Base-by-base conservation (phyloP, 1,140 invertebrate species). In the Brachionus rubens region DNA sequence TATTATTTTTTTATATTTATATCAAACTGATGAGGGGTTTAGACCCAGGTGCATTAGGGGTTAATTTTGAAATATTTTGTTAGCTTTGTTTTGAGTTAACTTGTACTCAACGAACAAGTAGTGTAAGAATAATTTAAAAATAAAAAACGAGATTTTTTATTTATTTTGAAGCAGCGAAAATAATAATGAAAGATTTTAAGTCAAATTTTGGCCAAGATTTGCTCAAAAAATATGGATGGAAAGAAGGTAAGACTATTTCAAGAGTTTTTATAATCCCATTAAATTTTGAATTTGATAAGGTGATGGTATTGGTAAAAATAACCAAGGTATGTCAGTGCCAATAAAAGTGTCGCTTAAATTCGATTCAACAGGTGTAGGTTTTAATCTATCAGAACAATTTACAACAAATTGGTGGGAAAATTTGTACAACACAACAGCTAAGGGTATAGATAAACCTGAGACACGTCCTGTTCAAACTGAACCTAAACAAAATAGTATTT, bases 371-470 rank as follows among this genome's bases (percentile, higher is more conserved):
- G 70, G 70, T 12, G 70, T 75, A 19, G 70, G 70, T 46, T 56
- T 52, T 46, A 59, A 75, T 54, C 33, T 54, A 46, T 21, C 33
- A 7, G 70, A 75, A 28, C 47, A 75, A 19, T 75, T 54, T 46
- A 54, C 70, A 21, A 75, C n/a, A 16, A 75, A 75, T 3, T 75
- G 70, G 70, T 75, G 70, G 70, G 48, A 75, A 12, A 52, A 75
- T 54, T 43, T 54, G 40, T 75, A 24, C 30, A 52, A 75, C 16
- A 12, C 26, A 14, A 41, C 70, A 46, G 48, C 70, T 4, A 75
- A 75, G 30, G 26, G 33, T 19, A 50, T 30, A 0, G 43, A 48
- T 2, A 26, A 48, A 26, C 24, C 41, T 19, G 40, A 75, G 26
- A 21, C 41, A 21, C 26, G 26, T 54, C 24, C 24, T 40, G 68